Percentiles rank a stretch among this genome's conserved stretches.
Conservation (phyloP, 2,888 invertebrate species). For the Xylocampa areola region DNA sequence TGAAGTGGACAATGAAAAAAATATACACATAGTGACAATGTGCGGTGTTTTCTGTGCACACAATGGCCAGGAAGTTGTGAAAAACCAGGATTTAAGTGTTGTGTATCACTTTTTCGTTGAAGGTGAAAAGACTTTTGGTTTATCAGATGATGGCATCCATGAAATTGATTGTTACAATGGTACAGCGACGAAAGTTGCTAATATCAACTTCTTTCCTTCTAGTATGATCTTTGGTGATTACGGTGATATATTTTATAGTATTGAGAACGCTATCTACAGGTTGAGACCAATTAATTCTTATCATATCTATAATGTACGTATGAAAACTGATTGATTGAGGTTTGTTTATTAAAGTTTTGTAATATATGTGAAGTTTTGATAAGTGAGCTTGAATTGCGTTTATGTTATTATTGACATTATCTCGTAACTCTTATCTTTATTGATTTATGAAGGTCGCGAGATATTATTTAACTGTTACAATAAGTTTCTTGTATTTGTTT, state of each 20-base stretch:
- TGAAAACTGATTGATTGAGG: constrained; percentile 55
- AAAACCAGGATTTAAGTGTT: constrained; percentile 73
- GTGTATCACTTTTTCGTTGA: constrained; percentile 78
- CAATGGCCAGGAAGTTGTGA: constrained; percentile 70
- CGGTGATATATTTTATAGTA: constrained; percentile 81
- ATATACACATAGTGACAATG: constrained; percentile 80
- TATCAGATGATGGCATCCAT: constrained; percentile 73
- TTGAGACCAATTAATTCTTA: constrained; percentile 79
- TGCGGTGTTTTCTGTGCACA: constrained; percentile 80
- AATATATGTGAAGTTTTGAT: constrained; percentile 14
- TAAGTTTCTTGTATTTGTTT: neutral
- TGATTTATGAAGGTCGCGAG: neutral
- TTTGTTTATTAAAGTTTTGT: constrained; percentile 24
- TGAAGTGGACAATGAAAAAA: constrained; percentile 76
- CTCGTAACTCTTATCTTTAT: too few relatives aligned
- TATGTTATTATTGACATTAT: too few relatives aligned
- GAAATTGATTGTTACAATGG: constrained; percentile 80
- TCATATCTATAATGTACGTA: constrained; percentile 74
- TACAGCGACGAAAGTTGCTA: constrained; percentile 73
- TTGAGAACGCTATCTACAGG: constrained; percentile 75
- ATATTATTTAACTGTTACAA: too few relatives aligned
- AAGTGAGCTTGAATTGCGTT: neutral
- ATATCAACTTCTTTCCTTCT: constrained; percentile 72
- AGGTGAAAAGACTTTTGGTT: constrained; percentile 72
- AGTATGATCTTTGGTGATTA: constrained; percentile 83